Percentiles rank a stretch among this genome's conserved stretches.
phyloP scores from a whole-genome alignment of 2,888 invertebrate species.

The Cylloceria caligata region DNA sequence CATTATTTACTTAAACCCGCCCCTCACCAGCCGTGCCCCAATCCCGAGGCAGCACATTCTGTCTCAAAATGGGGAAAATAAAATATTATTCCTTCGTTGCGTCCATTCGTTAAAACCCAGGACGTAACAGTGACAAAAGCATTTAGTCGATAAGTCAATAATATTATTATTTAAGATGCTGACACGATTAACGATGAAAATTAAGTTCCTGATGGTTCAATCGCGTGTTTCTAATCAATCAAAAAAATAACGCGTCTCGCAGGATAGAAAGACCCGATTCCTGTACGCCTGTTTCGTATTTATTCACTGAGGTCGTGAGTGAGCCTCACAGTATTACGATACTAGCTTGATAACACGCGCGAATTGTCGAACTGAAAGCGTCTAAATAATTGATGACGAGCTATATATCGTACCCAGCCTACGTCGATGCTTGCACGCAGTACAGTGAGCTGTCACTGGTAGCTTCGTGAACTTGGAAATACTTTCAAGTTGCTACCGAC shows the following conservation, averaged over 20 bases:
- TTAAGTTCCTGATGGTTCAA: conserved; percentile 22
- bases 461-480: conserved; percentile 31
- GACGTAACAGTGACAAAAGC: background rate
- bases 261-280: conserved; percentile 1
- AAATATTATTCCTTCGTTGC: no score
- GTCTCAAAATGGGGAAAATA: no score
- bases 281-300: background rate
- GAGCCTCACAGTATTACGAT: background rate
- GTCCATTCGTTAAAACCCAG: no score
- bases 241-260: conserved; percentile 8
- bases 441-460: no score
- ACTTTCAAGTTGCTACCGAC: conserved; percentile 18
- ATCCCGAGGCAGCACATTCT: no score
- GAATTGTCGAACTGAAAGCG: conserved; percentile 36
- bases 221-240: conserved; percentile 40
- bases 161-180: background rate
- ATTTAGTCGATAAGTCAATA: background rate
- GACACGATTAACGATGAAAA: conserved; percentile 1
- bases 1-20: no score
- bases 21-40: no score
- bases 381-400: conserved; percentile 53
- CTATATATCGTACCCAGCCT: conserved; percentile 19
- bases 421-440: conserved; percentile 1
- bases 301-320: conserved; percentile 22
- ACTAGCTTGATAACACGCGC: conserved; percentile 26